Conservation (phyloP, 2,113 vertebrate species). For the Meles meles region DNA sequence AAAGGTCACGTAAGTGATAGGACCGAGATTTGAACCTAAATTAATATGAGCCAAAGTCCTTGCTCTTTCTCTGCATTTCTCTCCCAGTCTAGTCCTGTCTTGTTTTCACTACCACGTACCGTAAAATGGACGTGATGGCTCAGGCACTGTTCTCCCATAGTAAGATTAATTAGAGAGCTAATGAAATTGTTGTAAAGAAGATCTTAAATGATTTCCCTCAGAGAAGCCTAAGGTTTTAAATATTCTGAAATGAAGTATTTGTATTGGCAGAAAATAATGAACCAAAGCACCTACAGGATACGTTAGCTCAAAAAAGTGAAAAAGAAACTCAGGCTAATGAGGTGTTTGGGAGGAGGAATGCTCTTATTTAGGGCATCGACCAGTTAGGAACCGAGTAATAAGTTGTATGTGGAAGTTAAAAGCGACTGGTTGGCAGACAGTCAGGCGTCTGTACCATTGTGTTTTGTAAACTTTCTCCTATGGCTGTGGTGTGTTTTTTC, state of each 20-base stretch:
- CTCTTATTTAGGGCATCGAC: slow-evolving; percentile 54
- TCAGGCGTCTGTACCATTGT: slow-evolving; percentile 36
- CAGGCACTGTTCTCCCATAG: neutral
- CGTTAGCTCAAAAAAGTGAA: neutral
- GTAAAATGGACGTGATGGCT: neutral
- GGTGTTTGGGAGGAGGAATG: slow-evolving; percentile 48
- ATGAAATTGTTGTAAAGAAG: slow-evolving; percentile 33
- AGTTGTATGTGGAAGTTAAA: slow-evolving; percentile 60
- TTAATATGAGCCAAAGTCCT: neutral
- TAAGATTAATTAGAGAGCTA: slow-evolving; percentile 35
- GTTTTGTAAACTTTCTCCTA: slow-evolving; percentile 23
- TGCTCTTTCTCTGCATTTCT: neutral
- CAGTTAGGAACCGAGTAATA: slow-evolving; percentile 56
- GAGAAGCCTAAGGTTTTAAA: slow-evolving; percentile 51
- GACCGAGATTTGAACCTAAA: neutral
- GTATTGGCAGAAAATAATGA: slow-evolving; percentile 52
- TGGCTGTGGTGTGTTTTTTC: neutral
- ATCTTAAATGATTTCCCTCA: slow-evolving; percentile 44
- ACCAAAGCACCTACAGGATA: neutral
- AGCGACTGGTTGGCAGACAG: neutral
- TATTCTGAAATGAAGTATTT: slow-evolving; percentile 37
- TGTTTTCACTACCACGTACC: neutral
- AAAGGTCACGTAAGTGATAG: neutral
- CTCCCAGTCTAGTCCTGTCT: neutral
- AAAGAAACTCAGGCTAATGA: neutral